These are phyloP conservation scores for Harpagifer antarcticus DNA, from an alignment of 2,797 vertebrate genomes.

Conservation along the genomic window DNA sequence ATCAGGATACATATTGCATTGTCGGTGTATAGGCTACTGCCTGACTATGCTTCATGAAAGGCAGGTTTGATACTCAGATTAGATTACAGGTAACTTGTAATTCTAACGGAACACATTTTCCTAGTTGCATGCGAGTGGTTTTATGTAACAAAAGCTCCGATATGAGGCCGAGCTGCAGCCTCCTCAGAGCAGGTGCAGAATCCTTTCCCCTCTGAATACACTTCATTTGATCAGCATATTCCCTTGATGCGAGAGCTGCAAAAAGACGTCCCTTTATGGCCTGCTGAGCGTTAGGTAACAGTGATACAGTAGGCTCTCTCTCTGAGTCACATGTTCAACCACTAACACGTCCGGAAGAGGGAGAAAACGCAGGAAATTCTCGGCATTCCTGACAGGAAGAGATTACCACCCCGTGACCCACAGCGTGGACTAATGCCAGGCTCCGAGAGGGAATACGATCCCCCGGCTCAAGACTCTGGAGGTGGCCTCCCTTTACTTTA, in stretches of 20 bases:
- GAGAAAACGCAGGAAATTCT: slow-evolving; percentile 85
- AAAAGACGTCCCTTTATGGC: slow-evolving; percentile 42
- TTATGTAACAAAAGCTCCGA: slow-evolving; percentile 53
- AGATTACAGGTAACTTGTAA: no score
- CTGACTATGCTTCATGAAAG: no score
- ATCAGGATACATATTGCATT: no score
- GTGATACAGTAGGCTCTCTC: slow-evolving; percentile 16
- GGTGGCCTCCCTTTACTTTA: slow-evolving; percentile 53
- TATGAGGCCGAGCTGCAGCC: slow-evolving; percentile 25
- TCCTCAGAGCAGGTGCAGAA: slow-evolving; percentile 63
- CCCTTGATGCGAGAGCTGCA: slow-evolving; percentile 43
- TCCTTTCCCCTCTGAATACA: slow-evolving; percentile 51
- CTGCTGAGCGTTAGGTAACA: slow-evolving; percentile 52
- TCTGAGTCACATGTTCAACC: slow-evolving; percentile 75
- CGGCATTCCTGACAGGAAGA: slow-evolving; percentile 88
- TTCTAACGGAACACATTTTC: no score
- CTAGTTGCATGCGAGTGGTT: background rate
- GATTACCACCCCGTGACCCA: slow-evolving; percentile 85
- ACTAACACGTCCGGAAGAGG: slow-evolving; percentile 76
- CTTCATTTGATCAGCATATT: slow-evolving; percentile 46
- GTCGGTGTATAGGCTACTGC: no score
- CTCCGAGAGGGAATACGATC: slow-evolving; percentile 69
- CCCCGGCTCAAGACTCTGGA: slow-evolving; percentile 48
- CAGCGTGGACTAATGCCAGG: slow-evolving; percentile 70
- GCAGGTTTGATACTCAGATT: no score